Evolutionary conservation across 2,888 invertebrate species (phyloP).

Genomic region (Thymelicus acteon): DNA sequence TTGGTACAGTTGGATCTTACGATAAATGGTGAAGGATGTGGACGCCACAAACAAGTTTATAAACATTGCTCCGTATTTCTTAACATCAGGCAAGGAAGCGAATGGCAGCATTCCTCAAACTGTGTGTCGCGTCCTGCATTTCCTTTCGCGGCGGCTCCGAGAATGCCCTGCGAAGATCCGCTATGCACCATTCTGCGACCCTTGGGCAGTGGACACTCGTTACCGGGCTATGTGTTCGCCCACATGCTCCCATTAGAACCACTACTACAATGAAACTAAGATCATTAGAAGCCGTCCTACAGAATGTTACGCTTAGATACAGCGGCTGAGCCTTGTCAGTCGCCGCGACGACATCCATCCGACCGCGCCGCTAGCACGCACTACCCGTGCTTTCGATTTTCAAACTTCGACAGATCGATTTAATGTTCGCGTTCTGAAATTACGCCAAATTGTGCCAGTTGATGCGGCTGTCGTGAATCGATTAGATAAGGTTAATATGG

Average conservation of each 20-base stretch:
- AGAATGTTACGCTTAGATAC: slow-evolving; percentile 58
- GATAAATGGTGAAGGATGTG: slow-evolving; percentile 3
- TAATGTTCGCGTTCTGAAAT: slow-evolving; percentile 19
- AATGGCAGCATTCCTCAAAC: slow-evolving; percentile 59
- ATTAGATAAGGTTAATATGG: slow-evolving; percentile 61
- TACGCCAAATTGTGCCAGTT: slow-evolving; percentile 29
- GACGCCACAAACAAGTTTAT: neutral
- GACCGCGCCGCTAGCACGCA: slow-evolving; percentile 65
- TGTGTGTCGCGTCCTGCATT: slow-evolving; percentile 68
- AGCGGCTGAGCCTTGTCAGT: slow-evolving; percentile 65
- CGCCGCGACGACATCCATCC: slow-evolving; percentile 72
- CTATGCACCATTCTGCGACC: slow-evolving; percentile 53
- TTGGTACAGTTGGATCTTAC: neutral
- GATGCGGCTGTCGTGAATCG: slow-evolving; percentile 54
- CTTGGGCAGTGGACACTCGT: slow-evolving; percentile 54
- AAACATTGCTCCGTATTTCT: slow-evolving; percentile 33
- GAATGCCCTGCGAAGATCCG: slow-evolving; percentile 66
- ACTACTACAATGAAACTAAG: slow-evolving; percentile 68
- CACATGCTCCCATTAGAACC: slow-evolving; percentile 65
- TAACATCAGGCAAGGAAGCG: slow-evolving; percentile 48
- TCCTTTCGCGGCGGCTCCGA: slow-evolving; percentile 69
- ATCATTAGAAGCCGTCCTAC: slow-evolving; percentile 74
- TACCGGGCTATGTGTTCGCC: slow-evolving; percentile 59
- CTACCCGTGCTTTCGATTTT: slow-evolving; percentile 52
- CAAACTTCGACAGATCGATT: slow-evolving; percentile 26